Base-by-base conservation (phyloP, 2,888 invertebrate genomes). In the Spisula solida region DNA sequence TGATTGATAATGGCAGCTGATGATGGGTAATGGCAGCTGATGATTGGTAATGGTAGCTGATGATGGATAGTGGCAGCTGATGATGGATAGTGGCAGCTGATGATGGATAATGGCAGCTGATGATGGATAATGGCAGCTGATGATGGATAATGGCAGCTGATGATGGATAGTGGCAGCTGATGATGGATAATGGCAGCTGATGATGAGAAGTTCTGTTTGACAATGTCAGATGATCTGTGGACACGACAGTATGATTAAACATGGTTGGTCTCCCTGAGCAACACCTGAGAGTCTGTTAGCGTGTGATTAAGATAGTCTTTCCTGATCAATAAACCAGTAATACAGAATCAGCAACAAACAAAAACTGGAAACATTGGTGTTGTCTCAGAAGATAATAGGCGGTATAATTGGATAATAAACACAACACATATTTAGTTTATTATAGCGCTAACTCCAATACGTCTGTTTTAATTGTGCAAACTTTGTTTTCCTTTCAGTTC, bases 371-470 rank as follows among this genome's bases (percentile, higher is more conserved):
- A 75, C 31, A 20, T 60, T 75, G 8, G 8, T 41, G 41, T 41
- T 75, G 29, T 75, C 31, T 75, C 34, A 31, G 14, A 8, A 41
- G 75, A 34, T 75, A 66, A 66, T 66, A 70, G 82, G 60, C 29
- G n/a, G 1, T 82, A 47, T 82, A 70, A 82, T 70, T 82, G 82
- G 82, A 70, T 70, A 48, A 82, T 75, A 29, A 25, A 41, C 41
- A 41, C 41, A 41, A 41, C 41, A 41, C 41, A 18, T 75, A 25
- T 31, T 75, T 14, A 75, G 75, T 18, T n/a, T 12, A 31, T 56
- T 16, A 25, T 10, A 81, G 81, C 16, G 56, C 4, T 18, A 34
- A 51, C 60, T 81, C 60, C 34, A 78, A 78, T 78, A 47, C 1
- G 48, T 47, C 25, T 80, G 80, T 80, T 80, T 51, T 75, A 83